These are phyloP conservation scores for Bungarus multicinctus DNA, from an alignment of 2,113 vertebrate genomes.

Conservation along the genomic window DNA sequence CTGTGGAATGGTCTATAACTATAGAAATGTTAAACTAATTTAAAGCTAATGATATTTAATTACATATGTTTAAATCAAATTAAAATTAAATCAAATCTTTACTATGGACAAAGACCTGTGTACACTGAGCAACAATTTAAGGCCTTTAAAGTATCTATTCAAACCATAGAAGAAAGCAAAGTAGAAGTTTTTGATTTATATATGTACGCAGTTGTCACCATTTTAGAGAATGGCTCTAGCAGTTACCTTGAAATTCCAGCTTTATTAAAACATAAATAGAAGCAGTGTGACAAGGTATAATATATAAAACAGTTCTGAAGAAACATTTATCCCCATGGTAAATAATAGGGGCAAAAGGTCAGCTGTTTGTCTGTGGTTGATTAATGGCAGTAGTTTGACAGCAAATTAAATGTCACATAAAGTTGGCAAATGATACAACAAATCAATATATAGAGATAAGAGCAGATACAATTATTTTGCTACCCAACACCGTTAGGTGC, in stretches of 20 bases:
- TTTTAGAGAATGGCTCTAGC: background rate
- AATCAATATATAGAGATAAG: slow-evolving; percentile 50
- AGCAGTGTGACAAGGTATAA: slow-evolving; percentile 7
- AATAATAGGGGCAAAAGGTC: slow-evolving; percentile 39
- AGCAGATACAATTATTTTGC: slow-evolving; percentile 27
- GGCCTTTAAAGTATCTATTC: background rate
- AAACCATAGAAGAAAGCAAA: background rate
- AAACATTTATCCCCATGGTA: slow-evolving; percentile 33
- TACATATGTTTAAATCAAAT: background rate
- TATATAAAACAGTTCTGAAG: background rate
- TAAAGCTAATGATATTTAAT: too few species aligned
- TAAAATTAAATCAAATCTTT: background rate
- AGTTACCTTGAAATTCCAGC: background rate
- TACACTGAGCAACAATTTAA: background rate
- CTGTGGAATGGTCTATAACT: too few species aligned
- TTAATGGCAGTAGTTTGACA: slow-evolving; percentile 46
- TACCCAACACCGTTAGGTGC: background rate
- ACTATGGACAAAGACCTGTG: background rate
- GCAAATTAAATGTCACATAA: slow-evolving; percentile 52
- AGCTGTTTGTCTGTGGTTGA: slow-evolving; percentile 39
- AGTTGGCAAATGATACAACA: slow-evolving; percentile 40
- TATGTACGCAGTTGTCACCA: background rate
- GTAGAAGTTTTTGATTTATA: background rate
- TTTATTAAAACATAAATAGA: background rate
- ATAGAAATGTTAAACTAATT: too few species aligned